phyloP scores from a whole-genome alignment of 2,888 invertebrate species.

The Scaptomyza flava region DNA sequence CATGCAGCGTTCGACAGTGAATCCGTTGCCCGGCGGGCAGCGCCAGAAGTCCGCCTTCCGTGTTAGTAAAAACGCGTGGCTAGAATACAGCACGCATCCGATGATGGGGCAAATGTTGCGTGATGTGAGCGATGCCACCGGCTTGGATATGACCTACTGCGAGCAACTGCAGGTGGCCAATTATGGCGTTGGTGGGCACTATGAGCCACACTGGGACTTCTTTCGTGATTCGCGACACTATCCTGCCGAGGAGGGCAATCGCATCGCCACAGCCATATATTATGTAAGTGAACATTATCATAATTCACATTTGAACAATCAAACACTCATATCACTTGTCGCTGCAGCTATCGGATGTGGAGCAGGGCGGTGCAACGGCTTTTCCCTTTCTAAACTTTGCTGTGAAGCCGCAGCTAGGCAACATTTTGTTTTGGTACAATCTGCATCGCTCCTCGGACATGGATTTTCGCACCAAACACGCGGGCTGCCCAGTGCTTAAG shows the following conservation, averaged over 20 bases:
- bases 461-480: conserved; percentile 95
- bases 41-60: conserved; percentile 89
- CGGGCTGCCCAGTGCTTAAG: conserved; percentile 97
- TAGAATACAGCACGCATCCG: conserved; percentile 77
- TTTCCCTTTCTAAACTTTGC: conserved; percentile 94
- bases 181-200: conserved; percentile 99
- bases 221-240: conserved; percentile 89
- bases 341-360: conserved; percentile 95
- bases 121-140: conserved; percentile 89
- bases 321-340: neutral
- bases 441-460: conserved; percentile 96
- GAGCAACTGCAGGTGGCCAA: conserved; percentile 99
- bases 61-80: conserved; percentile 88
- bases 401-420: conserved; percentile 94
- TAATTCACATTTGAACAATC: conserved; percentile 9
- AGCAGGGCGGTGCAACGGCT: conserved; percentile 98
- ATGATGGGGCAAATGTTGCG: conserved; percentile 85
- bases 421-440: conserved; percentile 98
- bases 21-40: conserved; percentile 92
- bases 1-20: conserved; percentile 86
- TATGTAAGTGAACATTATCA: conserved; percentile 90
- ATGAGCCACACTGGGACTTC: conserved; percentile 98
- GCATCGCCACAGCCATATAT: conserved; percentile 97
- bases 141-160: conserved; percentile 86
- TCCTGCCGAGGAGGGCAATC: conserved; percentile 91